Base-by-base conservation (phyloP, 2,888 invertebrate species). In the Caenorhabditis doughertyi region DNA sequence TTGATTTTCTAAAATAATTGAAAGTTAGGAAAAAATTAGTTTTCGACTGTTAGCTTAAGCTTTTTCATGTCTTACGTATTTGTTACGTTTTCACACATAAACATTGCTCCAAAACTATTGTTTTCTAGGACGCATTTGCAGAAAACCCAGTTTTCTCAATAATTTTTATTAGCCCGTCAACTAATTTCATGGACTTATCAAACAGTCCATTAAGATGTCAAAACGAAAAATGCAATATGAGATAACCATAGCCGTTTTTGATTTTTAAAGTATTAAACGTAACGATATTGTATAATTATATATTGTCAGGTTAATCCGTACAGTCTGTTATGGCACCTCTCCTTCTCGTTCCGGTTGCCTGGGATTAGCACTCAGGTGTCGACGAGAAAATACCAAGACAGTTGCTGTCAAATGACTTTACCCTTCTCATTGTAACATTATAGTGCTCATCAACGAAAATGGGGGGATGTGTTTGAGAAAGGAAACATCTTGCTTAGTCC, bases 401-500 rank as follows among this genome's bases (percentile, higher is more conserved):
- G 62, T 42, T 21, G 16, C 72, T 53, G 21, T 23, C 56, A 35
- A 49, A 51, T 27, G 9, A 18, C 11, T 42, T 18, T n/a, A 27
- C 35, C 27, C 18, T 49, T 58, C 67, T 8, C 21, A 18, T n/a
- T 51, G 4, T 9, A 55, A n/a, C 18, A 9, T 39, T 23, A 21
- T 42, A 21, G 55, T 42, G 35, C 60, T 44, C 76, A 68, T 76
- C 76, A 68, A 67, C 49, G 35, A 49, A 67, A 76, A 60, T 67
- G 49, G 60, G 76, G 68, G n/a, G n/a, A n/a, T n/a, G n/a, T 77
- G 77, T 68, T 77, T 77, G 68, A 68, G 35, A 35, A 51, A 49
- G 53, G 35, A 62, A 27, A 47, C 77, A 47, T 67, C 67, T 56
- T 67, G 32, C 60, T 76, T 77, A 51, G 49, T 71, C 70, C 83